Conservation (phyloP, 1,140 invertebrate genomes). For the Papilio polyxenes region DNA sequence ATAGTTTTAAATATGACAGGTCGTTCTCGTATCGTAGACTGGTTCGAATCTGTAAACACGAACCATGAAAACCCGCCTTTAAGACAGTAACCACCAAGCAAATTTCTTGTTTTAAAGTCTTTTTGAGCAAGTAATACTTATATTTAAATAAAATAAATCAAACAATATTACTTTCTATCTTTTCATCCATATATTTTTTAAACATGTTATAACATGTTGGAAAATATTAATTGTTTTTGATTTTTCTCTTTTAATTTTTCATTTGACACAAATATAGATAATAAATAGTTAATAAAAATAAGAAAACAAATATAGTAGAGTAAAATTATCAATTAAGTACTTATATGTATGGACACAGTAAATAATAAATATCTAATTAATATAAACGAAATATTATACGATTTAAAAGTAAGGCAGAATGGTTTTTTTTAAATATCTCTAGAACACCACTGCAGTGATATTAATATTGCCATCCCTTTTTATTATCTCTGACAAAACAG, state of each 20-base stretch:
- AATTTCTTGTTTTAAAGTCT: neutral
- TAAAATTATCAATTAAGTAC: constrained; percentile 21
- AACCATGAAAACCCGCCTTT: neutral
- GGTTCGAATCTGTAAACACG: neutral
- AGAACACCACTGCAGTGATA: too few species aligned
- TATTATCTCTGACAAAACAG: too few species aligned
- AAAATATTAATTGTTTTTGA: neutral
- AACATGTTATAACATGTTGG: neutral
- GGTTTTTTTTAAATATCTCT: neutral
- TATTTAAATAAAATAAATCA: neutral
- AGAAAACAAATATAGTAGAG: neutral
- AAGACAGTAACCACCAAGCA: neutral
- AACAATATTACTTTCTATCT: neutral
- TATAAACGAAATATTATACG: neutral
- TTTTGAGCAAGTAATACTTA: constrained; percentile 11
- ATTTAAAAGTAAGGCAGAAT: neutral
- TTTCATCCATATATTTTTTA: neutral
- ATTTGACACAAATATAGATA: neutral
- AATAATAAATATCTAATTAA: neutral
- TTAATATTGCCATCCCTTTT: too few species aligned
- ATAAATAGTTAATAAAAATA: constrained; percentile 1
- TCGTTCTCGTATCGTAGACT: neutral
- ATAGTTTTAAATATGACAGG: neutral
- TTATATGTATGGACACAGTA: neutral
- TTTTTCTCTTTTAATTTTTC: neutral